Base-by-base conservation (phyloP, 1,140 invertebrate species). In the Homalodisca vitripennis region DNA sequence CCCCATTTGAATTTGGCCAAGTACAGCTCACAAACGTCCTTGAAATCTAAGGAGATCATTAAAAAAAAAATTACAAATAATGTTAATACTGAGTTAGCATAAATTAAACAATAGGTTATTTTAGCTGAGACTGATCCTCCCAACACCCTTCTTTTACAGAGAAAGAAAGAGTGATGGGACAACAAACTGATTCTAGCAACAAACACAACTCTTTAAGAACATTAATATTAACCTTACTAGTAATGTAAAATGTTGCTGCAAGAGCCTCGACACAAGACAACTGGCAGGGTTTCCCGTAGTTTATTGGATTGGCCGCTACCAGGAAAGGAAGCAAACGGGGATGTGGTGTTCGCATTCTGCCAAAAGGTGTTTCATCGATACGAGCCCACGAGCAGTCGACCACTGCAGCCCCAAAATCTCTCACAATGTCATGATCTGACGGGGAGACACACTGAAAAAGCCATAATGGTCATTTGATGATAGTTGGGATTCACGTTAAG, bases 341-440 rank as follows among this genome's bases (percentile, higher is more conserved):
- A 83, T 99, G 85, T 2, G 86, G 83, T 64, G 92, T 89, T 79
- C 90, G 92, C 88, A 98, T 94, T 30, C 64, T 87, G 29, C 82
- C 82, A 77, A 99, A 95, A 0, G 95, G 95, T 0, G 95, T 98
- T 73, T 95, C 90, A 72, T 97, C 91, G 22, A 99, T 83, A 81
- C 90, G 90, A 1, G 98, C 97, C 98, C 98, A 99, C 17, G 97
- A 99, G 80, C 98, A 99, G 78, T 99, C 98, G 0, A 99, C 95
- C 0, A 99, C 98, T 20, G 95, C 97, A 27, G 98, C 83, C 0
- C 98, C 98, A 79, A 88, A 84, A 30, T 88, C 82, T 71, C 84
- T 77, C 64, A 98, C 84, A 26, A 98, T 92, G n/a, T 90, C 84
- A 75, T 86, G 87, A 79, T 93, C 92, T 41, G 82, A 79, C n/a